These are phyloP conservation scores for Psittacula derbiana DNA, from an alignment of 2,797 vertebrate genomes.

Conservation along the genomic window DNA sequence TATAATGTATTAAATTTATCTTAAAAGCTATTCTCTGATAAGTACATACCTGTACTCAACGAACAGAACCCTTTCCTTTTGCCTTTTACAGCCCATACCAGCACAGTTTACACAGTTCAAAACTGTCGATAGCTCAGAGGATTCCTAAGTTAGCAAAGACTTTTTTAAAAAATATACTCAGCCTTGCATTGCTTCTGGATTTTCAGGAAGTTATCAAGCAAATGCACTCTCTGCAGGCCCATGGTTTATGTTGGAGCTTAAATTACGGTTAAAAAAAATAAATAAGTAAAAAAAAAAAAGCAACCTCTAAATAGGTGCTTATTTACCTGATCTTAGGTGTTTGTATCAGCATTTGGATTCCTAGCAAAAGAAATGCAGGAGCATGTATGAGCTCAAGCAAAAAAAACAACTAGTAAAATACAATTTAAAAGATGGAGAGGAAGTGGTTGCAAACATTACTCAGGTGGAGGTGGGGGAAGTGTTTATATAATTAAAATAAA, in stretches of 20 bases:
- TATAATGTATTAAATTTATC: conserved; percentile 33
- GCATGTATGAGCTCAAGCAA: neutral
- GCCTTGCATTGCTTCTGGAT: neutral
- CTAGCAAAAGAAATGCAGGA: conserved; percentile 7
- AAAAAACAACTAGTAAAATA: neutral
- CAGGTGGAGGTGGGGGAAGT: neutral
- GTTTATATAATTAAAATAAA: conserved; percentile 17
- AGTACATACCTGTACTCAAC: conserved; percentile 35
- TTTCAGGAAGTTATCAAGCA: neutral
- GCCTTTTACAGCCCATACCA: conserved; percentile 22
- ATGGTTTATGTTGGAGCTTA: neutral
- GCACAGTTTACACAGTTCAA: conserved; percentile 28
- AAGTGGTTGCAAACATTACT: neutral
- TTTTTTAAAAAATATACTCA: neutral
- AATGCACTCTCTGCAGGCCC: neutral
- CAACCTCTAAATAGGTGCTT: neutral
- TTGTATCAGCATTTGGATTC: neutral
- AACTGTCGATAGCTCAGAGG: conserved; percentile 7
- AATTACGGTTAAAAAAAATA: neutral
- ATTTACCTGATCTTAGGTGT: conserved; percentile 13
- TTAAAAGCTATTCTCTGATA: conserved; percentile 63
- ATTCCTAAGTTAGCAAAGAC: conserved; percentile 20
- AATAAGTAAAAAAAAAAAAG: neutral
- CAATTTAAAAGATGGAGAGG: neutral
- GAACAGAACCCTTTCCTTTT: conserved; percentile 33